Conservation (phyloP, 1,140 invertebrate genomes). For the Drosophila sechellia region DNA sequence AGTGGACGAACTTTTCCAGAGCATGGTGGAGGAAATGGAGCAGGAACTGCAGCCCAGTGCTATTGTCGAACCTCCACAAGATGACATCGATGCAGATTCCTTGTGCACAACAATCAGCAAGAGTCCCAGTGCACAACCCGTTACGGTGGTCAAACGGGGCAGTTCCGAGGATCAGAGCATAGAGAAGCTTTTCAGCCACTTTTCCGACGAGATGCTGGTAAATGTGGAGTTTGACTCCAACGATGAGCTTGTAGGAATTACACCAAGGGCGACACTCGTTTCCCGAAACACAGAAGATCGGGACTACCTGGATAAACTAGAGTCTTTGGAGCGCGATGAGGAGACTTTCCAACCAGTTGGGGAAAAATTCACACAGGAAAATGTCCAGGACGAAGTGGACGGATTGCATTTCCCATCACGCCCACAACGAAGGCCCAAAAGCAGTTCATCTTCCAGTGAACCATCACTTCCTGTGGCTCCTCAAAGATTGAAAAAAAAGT, state of each 20-base stretch:
- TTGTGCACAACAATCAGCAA: slow-evolving; percentile 79
- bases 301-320: slow-evolving; percentile 64
- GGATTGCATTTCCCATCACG: slow-evolving; percentile 58
- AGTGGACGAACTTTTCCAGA: slow-evolving; percentile 58
- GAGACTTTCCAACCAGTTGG: not conserved
- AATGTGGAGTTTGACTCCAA: slow-evolving; percentile 81
- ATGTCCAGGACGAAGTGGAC: slow-evolving; percentile 43
- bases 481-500: slow-evolving; percentile 69
- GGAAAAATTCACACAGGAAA: slow-evolving; percentile 7
- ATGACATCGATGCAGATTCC: slow-evolving; percentile 67
- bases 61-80: slow-evolving; percentile 15
- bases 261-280: slow-evolving; percentile 21
- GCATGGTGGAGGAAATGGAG: slow-evolving; percentile 55
- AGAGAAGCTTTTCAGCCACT: slow-evolving; percentile 73
- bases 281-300: slow-evolving; percentile 43
- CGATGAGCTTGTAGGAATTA: slow-evolving; percentile 75
- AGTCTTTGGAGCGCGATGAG: slow-evolving; percentile 62
- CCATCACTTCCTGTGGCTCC: slow-evolving; percentile 59
- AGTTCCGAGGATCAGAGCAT: slow-evolving; percentile 82
- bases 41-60: not conserved
- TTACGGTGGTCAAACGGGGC: slow-evolving; percentile 71
- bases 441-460: slow-evolving; percentile 76
- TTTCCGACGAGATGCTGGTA: slow-evolving; percentile 79
- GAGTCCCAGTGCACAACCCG: slow-evolving; percentile 74
- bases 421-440: slow-evolving; percentile 72